phyloP scores from a whole-genome alignment of 2,113 vertebrate genomes.

The Chloropsis cyanopogon region DNA sequence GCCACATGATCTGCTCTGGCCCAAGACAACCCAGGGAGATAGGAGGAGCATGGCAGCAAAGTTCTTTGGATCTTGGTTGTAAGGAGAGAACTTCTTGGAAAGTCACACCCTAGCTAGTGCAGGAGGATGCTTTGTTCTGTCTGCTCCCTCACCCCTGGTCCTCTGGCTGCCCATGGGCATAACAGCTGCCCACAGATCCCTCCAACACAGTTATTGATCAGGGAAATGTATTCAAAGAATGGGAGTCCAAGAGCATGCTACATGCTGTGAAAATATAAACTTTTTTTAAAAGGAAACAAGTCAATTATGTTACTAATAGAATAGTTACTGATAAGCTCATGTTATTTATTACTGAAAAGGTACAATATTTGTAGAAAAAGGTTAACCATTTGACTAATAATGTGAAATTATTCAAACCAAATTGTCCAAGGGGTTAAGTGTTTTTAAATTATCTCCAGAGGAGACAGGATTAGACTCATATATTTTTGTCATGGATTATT shows the following conservation, averaged over 20 bases:
- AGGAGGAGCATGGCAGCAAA: not conserved
- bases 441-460: not conserved
- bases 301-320: not conserved
- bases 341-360: not conserved
- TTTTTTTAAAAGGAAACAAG: not conserved
- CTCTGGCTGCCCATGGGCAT: not conserved
- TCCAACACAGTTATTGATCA: not conserved
- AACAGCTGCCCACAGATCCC: not conserved
- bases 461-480: not conserved
- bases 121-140: not conserved
- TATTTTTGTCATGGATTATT: conserved; percentile 27
- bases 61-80: not conserved
- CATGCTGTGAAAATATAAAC: not conserved
- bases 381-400: not conserved
- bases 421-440: not conserved
- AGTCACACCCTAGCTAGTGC: not conserved
- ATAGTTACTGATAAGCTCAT: not conserved
- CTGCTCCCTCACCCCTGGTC: rapidly evolving
- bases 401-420: not conserved
- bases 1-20: not conserved
- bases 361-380: not conserved
- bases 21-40: not conserved
- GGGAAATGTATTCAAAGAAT: not conserved
- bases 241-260: not conserved
- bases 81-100: not conserved